These are phyloP conservation scores for Hypanus sabinus DNA, from an alignment of 2,113 vertebrate species.

Conservation along the genomic window DNA sequence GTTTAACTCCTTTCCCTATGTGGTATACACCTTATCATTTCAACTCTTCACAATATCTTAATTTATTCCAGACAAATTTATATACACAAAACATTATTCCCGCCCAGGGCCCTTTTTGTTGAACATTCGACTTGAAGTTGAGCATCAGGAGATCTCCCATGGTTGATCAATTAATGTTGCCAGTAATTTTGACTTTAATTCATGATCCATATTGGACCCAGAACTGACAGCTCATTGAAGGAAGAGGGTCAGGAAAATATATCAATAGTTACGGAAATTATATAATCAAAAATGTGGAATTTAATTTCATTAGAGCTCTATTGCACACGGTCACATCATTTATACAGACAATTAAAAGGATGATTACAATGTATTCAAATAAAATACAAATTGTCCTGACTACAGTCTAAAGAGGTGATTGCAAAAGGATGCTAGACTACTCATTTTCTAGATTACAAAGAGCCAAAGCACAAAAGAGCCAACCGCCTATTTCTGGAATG, in stretches of 20 bases:
- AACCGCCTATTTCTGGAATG: neutral
- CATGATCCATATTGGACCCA: neutral
- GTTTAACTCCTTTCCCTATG: neutral
- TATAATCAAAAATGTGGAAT: neutral
- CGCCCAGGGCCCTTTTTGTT: neutral
- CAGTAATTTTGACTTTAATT: neutral
- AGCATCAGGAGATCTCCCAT: neutral
- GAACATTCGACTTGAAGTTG: neutral
- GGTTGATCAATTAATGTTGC: neutral
- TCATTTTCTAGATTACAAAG: neutral
- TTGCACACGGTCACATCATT: neutral
- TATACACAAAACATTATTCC: neutral
- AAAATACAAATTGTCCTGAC: neutral
- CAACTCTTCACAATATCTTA: neutral
- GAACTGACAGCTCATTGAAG: neutral
- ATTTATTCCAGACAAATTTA: neutral
- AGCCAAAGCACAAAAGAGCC: neutral
- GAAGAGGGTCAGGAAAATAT: neutral
- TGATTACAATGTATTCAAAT: neutral
- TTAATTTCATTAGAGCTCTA: neutral
- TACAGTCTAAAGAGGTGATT: neutral
- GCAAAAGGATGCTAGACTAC: neutral
- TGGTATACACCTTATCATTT: neutral
- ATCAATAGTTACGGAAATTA: neutral
- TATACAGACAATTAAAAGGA: neutral